Evolutionary conservation across 2,888 invertebrate species (phyloP), one percentile per base, ranked within the genome.

Genomic region (Dasypogon diadema): DNA sequence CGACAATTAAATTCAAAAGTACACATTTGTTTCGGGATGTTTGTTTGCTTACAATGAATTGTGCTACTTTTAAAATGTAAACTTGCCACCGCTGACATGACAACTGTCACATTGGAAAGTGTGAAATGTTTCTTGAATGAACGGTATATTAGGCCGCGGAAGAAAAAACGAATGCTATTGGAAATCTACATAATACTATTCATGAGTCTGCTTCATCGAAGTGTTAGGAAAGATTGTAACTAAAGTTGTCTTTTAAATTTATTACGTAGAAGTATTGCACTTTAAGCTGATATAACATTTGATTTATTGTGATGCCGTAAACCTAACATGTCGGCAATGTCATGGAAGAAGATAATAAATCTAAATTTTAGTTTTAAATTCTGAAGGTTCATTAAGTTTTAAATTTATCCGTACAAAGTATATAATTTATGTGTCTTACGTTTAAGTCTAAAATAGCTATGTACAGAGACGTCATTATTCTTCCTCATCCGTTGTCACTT

Each of bases 341-440:
- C 60, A 60, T 60, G 60, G 60, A 60, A 54, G 51, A 72, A 30
- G 55, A 37, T 24, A 14, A 46, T 48, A 65, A 46, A 65, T 65
- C 48, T 68, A 68, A 37, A 21, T 74, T 42, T 37, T 10, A 14
- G 54, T 16, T 58, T 60, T 12, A 74, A 74, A 58, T 58, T n/a
- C n/a, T 26, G 14, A 65, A 65, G 46, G 24, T 24, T 46, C 37
- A 18, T 18, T 51, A 51, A 70, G 12, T 54, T 54, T 73, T 55
- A 48, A 30, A 21, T 24, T 82, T 83, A 85, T 82, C 85, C 84
- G 81, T 85, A 85, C 79, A 85, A 82, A 80, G 85, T 84, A 82
- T 85, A 85, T 82, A 85, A 82, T 82, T 85, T 85, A 81, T 85
- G 85, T 81, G 84, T 82, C 82, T 83, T 85, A 82, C 85, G 85